Percentiles rank a stretch among this genome's conserved stretches.
Conservation (phyloP, 1,140 invertebrate genomes). For the Yoshiicerus persimilis region DNA sequence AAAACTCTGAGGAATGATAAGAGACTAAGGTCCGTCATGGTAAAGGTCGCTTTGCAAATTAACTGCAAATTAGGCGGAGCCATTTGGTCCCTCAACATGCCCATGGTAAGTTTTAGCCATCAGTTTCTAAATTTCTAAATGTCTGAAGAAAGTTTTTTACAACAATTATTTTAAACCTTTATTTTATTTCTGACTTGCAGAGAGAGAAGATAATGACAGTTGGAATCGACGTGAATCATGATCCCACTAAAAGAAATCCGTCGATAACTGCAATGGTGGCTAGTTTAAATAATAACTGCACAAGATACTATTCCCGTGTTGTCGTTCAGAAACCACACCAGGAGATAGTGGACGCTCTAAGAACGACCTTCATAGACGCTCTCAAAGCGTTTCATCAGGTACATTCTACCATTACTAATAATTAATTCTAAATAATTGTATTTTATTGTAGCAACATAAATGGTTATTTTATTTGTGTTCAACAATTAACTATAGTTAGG, state of each 20-base stretch:
- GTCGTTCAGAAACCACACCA: conserved; percentile 68
- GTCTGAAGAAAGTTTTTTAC: too few species aligned
- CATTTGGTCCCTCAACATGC: conserved; percentile 81
- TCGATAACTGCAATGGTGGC: conserved; percentile 77
- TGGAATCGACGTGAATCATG: conserved; percentile 90
- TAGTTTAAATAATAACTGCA: conserved; percentile 71
- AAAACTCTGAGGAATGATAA: conserved; percentile 69
- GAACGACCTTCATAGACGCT: conserved; percentile 67
- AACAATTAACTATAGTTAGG: too few species aligned
- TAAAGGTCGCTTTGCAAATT: conserved; percentile 91
- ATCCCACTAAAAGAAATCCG: conserved; percentile 54
- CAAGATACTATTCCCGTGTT: conserved; percentile 74
- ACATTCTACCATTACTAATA: too few species aligned
- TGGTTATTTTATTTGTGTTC: too few species aligned
- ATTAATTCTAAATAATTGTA: too few species aligned
- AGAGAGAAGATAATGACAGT: conserved; percentile 72
- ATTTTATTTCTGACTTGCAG: conserved; percentile 48
- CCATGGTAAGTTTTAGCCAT: conserved; percentile 61
- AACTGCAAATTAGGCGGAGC: conserved; percentile 94
- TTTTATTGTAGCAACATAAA: too few species aligned
- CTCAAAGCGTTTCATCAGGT: too few species aligned
- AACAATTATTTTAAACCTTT: too few species aligned
- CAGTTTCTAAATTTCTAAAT: neutral
- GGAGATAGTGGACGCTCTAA: conserved; percentile 75
- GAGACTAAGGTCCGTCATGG: conserved; percentile 73